phyloP scores from a whole-genome alignment of 2,113 vertebrate species.

The Sinocyclocheilus maitianheensis region DNA sequence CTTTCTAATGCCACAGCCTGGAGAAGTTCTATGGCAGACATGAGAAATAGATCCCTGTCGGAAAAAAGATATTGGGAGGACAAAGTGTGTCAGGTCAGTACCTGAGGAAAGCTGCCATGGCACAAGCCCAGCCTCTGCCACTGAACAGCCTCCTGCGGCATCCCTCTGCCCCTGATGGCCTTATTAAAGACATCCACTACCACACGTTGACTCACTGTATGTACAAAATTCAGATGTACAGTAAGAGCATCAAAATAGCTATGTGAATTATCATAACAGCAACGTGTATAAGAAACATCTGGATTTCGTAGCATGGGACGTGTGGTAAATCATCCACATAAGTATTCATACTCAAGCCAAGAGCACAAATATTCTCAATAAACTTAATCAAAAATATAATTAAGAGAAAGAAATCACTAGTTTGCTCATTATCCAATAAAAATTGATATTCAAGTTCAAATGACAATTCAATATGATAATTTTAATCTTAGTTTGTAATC shows the following conservation, averaged over 20 bases:
- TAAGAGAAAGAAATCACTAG: neutral
- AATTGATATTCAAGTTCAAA: neutral
- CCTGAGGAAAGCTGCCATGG: constrained; percentile 63
- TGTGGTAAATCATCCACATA: neutral
- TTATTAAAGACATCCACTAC: constrained; percentile 56
- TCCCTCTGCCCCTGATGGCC: constrained; percentile 55
- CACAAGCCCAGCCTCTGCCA: constrained; percentile 55
- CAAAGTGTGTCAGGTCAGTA: constrained; percentile 68
- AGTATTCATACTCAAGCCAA: neutral
- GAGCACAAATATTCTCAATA: neutral
- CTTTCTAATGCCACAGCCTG: constrained; percentile 69
- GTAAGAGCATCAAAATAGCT: neutral
- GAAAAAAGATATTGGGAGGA: constrained; percentile 71
- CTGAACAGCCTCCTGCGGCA: constrained; percentile 51
- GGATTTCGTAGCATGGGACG: neutral
- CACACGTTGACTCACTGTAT: constrained; percentile 36
- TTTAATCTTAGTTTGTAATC: constrained; percentile 47
- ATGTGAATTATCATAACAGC: neutral
- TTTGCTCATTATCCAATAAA: neutral
- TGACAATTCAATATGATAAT: constrained; percentile 12
- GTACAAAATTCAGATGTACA: constrained; percentile 41
- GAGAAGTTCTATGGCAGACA: constrained; percentile 64
- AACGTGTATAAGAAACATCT: neutral
- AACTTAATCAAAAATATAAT: neutral
- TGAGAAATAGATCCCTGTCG: constrained; percentile 67